phyloP scores from a whole-genome alignment of 2,888 invertebrate genomes.

The Drosophila kambysellisi region DNA sequence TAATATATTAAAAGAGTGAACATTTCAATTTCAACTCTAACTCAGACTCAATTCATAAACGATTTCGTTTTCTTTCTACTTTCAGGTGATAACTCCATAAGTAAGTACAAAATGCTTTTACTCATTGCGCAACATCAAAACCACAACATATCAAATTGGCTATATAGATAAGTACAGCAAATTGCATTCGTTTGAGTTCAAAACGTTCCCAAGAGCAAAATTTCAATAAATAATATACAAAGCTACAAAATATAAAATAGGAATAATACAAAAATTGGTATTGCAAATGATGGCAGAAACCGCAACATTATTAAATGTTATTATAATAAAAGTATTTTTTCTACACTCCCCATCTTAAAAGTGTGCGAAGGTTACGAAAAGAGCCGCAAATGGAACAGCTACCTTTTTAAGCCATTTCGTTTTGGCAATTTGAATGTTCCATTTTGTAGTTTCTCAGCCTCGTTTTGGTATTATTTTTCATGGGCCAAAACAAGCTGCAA shows the following conservation, averaged over 20 bases:
- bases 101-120: constrained; percentile 74
- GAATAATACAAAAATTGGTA: constrained; percentile 32
- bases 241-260: constrained; percentile 2
- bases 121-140: constrained; percentile 57
- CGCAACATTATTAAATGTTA: constrained; percentile 67
- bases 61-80: constrained; percentile 12
- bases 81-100: constrained; percentile 84
- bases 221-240: not conserved
- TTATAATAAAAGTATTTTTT: constrained; percentile 48
- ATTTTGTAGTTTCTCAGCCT: constrained; percentile 54
- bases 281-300: constrained; percentile 40
- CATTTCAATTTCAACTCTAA: not conserved
- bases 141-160: constrained; percentile 76
- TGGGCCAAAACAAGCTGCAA: constrained; percentile 57
- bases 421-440: constrained; percentile 49
- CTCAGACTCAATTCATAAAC: not conserved
- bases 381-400: constrained; percentile 54
- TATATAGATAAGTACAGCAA: constrained; percentile 52
- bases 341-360: constrained; percentile 30
- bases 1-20: not conserved
- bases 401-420: constrained; percentile 48
- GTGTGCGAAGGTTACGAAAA: constrained; percentile 54
- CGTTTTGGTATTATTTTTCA: constrained; percentile 44
- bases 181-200: constrained; percentile 75
- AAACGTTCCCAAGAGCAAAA: constrained; percentile 14